Evolutionary conservation across 2,113 vertebrate species (phyloP).

Genomic region (Ornithorhynchus anatinus): DNA sequence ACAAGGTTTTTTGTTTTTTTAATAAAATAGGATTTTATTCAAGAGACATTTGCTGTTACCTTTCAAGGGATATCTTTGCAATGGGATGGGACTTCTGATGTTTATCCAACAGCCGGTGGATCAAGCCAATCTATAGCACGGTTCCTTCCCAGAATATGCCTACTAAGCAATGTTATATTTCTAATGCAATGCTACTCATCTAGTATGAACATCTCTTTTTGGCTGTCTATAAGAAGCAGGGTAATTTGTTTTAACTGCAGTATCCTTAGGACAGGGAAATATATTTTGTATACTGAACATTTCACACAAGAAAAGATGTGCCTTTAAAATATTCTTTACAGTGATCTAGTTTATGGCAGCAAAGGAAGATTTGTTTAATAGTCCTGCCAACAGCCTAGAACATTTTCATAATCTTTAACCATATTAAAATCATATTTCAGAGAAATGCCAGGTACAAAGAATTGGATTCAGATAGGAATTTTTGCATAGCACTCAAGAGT

Average conservation of each 20-base stretch:
- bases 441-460: neutral
- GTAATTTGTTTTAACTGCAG: conserved; percentile 31
- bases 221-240: conserved; percentile 36
- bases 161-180: conserved; percentile 37
- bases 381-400: neutral
- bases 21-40: neutral
- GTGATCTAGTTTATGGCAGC: neutral
- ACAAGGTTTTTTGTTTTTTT: neutral
- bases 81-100: conserved; percentile 28
- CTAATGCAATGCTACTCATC: conserved; percentile 45
- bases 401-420: neutral
- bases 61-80: neutral
- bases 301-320: neutral
- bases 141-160: conserved; percentile 25
- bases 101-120: conserved; percentile 26
- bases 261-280: conserved; percentile 3
- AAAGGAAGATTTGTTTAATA: conserved; percentile 22
- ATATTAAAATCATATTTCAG: conserved; percentile 12
- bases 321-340: conserved; percentile 14
- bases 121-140: neutral
- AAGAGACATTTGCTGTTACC: neutral
- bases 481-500: neutral
- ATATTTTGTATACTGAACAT: neutral
- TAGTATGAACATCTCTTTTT: conserved; percentile 31
- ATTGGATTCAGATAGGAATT: neutral